Base-by-base conservation (phyloP, 2,113 vertebrate genomes). In the Brienomyrus longianalis region DNA sequence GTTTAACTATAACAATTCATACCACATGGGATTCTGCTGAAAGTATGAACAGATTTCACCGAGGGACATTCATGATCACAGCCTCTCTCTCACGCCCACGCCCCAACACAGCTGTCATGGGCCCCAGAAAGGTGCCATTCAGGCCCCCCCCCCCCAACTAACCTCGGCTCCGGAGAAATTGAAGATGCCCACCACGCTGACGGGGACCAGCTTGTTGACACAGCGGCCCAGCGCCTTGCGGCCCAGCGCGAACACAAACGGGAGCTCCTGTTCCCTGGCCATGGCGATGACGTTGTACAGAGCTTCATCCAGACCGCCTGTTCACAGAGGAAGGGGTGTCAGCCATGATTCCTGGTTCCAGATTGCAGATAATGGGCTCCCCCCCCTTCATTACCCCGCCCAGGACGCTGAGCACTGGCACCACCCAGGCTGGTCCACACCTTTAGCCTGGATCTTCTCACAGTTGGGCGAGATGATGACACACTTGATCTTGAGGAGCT, bases 381-480 rank as follows among this genome's bases (percentile, higher is more conserved):
- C 31, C 23, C 11, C 48, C 39, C 13, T 70, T 51, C 47, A 80
- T 7, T 8, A 7, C 35, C 4, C 35, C 1, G 0, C 35, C 15
- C 31, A 19, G 15, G n/a, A 43, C 15, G 5, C 31, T 17, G 31
- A 35, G 70, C 31, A 1, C 70, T 1, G 4, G 13, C 31, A 5
- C 35, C 74, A 17, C 31, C 31, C 35, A 39, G 4, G 31, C 35
- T 10, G 74, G 2, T 17, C 43, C 89, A 88, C 90, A 99, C 98
- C 98, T 97, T 99, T 99, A 80, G 98, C 97, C 91, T 99, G 98
- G 90, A 99, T 99, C 95, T 99, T 99, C 94, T 99, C 98, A 11
- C 98, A 99, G 95, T 99, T 99, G 66, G 98, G 98, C 86, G 98
- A 99, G 93, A 99, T 99, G 92, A 99, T 97, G 3, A 99, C 98